Conservation (phyloP, 2,113 vertebrate species). For the Promerops cafer region DNA sequence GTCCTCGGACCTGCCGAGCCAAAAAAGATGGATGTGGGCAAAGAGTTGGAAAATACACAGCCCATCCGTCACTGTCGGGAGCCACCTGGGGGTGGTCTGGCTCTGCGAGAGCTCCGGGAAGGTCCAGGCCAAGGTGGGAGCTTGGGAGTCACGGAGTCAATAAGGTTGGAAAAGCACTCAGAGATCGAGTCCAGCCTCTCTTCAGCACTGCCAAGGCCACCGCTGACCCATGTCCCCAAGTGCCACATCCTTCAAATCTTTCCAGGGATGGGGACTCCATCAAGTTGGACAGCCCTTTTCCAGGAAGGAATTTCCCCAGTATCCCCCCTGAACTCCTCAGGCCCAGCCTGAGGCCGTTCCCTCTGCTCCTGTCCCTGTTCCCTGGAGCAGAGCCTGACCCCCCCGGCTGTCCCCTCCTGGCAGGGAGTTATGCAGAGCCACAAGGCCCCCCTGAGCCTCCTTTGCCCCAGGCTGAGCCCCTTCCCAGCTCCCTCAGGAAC, state of each 20-base stretch:
- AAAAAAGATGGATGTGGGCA: constrained; percentile 12
- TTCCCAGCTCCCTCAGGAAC: not conserved
- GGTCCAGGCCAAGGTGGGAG: not conserved
- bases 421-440: not conserved
- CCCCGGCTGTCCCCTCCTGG: not conserved
- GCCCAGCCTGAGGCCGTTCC: rapidly evolving
- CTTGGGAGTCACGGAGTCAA: rapidly evolving
- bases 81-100: not conserved
- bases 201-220: not conserved
- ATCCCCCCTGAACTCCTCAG: not conserved
- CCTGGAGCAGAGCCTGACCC: rapidly evolving
- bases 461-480: not conserved
- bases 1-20: not conserved
- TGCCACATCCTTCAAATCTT: rapidly evolving
- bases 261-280: not conserved
- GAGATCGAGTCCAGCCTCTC: rapidly evolving
- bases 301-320: rapidly evolving
- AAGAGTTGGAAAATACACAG: not conserved
- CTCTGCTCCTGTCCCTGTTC: not conserved
- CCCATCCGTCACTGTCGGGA: not conserved
- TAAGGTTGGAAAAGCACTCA: not conserved
- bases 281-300: not conserved
- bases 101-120: not conserved
- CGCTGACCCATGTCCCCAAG: rapidly evolving
- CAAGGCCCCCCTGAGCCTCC: not conserved